Evolutionary conservation across 2,888 invertebrate species (phyloP), one percentile per base, ranked within the genome.

Genomic region (Didymodactylos carnosus): DNA sequence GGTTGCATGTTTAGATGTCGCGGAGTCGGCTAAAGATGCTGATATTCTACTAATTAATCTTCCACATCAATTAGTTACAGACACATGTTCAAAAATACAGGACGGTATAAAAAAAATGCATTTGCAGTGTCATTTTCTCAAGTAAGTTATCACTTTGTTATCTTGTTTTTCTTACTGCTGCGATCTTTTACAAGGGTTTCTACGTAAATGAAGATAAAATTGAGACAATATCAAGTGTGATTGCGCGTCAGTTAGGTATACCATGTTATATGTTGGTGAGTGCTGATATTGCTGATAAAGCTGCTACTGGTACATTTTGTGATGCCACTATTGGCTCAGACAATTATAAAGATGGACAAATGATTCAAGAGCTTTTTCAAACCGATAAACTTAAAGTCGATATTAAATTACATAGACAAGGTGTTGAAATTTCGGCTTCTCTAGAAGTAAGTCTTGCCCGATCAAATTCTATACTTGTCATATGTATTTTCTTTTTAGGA

Each of bases 381-480:
- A 92, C 95, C 0, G 88, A 90, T 73, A 91, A 93, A 84, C 99
- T 99, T 86, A 87, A 95, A 78, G 94, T 95, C 25, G 91, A 91
- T 16, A 92, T 95, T 11, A 94, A 95, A 0, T 91, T 92, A 78
- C 98, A 99, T 84, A 91, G 91, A 76, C 91, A 93, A 80, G 91
- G 95, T 23, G 97, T 98, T 11, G 98, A 99, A 87, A 89, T 95
- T 77, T 98, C 97, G 83, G 98, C 98, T 72, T 98, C 98, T 74
- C 86, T 99, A 39, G 99, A 98, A 88, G n/a, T n/a, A n/a, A n/a
- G n/a, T n/a, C n/a, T n/a, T n/a, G n/a, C n/a, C n/a, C n/a, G n/a
- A n/a, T n/a, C n/a, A n/a, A n/a, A n/a, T n/a, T n/a, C n/a, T n/a
- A n/a, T n/a, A n/a, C n/a, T n/a, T n/a, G n/a, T n/a, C n/a, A n/a